Base-by-base conservation (phyloP, 2,797 vertebrate species). In the Galago senegalensis region DNA sequence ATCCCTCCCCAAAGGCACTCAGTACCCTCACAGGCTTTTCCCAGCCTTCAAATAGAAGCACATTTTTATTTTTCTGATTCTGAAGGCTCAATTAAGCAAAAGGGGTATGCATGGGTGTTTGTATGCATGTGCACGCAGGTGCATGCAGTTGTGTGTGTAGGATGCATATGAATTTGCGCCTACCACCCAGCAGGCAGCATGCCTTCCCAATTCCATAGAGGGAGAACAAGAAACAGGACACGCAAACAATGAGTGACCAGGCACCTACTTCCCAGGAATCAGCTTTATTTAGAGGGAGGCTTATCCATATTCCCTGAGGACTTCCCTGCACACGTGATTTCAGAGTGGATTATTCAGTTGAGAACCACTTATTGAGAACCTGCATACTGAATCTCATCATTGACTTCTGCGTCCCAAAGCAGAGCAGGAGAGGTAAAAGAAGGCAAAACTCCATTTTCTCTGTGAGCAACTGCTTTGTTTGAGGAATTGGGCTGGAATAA, bases 151-250 rank as follows among this genome's bases (percentile, higher is more conserved):
- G 21, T 60, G 70, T 23, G 8, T 25, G 2, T 9, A 77, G 53
- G n/a, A 31, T 3, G 31, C 31, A 13, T 20, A 16, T 11, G 46
- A 84, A n/a, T 16, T 76, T 8, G 10, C 0, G 0, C 11, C 90
- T n/a, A 61, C 9, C 20, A 73, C 29, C 49, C 53, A 18, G n/a
- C 5, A 10, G 72, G 17, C 25, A 27, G 46, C 2, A 1, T 0
- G 0, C 53, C 5, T 3, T 31, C 46, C 14, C n/a, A 20, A 61
- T 1, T 31, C 31, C 29, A 40, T 0, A 2, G 25, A 5, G 16
- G 53, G 60, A 92, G 75, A 91, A 29, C 31, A 95, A 49, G 29
- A 27, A n/a, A 40, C 4, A 79, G 37, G 13, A 29, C 2, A 63
- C 2, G n/a, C 27, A 3, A 34, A 49, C 6, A 27, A 31, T 4